Evolutionary conservation across 2,113 vertebrate species (phyloP).

Genomic region (Ailurus styani): DNA sequence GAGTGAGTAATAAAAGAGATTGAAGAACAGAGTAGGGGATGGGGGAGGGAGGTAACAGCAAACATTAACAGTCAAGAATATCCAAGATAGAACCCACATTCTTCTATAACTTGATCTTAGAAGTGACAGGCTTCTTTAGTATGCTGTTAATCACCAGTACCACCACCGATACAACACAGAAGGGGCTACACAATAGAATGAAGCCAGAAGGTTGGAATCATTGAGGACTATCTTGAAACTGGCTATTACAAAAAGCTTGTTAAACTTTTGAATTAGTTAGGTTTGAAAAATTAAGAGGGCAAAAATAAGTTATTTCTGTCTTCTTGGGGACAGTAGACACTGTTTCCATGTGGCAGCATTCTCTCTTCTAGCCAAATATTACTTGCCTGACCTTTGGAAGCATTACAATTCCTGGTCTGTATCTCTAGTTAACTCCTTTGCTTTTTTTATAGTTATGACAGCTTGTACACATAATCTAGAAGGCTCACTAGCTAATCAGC

Average conservation of each 20-base stretch:
- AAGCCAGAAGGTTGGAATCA: neutral
- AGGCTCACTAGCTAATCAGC: neutral
- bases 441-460: neutral
- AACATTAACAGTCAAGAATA: neutral
- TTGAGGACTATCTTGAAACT: neutral
- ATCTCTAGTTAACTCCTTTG: neutral
- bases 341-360: neutral
- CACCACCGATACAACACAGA: neutral
- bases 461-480: neutral
- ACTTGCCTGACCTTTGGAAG: neutral
- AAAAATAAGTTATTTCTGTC: conserved; percentile 31
- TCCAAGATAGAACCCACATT: neutral
- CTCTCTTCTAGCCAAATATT: neutral
- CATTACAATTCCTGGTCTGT: neutral
- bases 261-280: neutral
- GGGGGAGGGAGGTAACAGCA: neutral
- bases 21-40: neutral
- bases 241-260: neutral
- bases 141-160: neutral
- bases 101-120: neutral
- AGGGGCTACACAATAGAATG: neutral
- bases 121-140: neutral
- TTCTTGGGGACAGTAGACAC: neutral
- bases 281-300: neutral
- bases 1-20: neutral